A percentile compares a stretch with the other conserved stretches of the same genome.
Conservation (phyloP, 2,797 vertebrate species). For the Dryobates pubescens region DNA sequence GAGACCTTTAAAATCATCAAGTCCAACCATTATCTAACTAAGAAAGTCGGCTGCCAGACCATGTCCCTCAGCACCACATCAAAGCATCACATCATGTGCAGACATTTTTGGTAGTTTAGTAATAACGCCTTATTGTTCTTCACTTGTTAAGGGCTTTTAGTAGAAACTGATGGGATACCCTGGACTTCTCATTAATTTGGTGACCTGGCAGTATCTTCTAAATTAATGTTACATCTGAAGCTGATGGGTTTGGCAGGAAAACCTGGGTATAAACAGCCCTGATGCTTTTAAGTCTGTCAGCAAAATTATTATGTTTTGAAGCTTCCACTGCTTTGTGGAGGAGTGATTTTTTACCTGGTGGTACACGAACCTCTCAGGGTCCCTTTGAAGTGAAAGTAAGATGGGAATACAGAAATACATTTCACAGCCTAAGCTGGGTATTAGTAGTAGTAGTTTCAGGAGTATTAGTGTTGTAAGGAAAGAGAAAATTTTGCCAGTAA, state of each 20-base stretch:
- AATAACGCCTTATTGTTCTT: background rate
- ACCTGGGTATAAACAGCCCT: background rate
- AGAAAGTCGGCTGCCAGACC: no score
- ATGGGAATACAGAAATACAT: slow-evolving; percentile 11
- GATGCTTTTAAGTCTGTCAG: background rate
- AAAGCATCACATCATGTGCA: background rate
- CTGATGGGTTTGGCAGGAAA: background rate
- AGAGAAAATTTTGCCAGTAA: background rate
- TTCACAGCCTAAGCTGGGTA: background rate
- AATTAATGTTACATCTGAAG: background rate
- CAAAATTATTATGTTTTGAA: background rate
- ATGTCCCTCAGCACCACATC: no score
- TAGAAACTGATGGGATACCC: background rate
- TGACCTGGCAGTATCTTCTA: background rate
- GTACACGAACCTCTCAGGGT: background rate
- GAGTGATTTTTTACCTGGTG: background rate
- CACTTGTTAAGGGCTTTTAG: background rate
- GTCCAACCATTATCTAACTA: no score
- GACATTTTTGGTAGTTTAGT: background rate
- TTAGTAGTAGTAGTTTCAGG: background rate
- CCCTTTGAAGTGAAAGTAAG: slow-evolving; percentile 23
- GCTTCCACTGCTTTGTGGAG: background rate
- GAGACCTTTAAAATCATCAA: no score
- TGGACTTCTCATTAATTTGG: background rate
- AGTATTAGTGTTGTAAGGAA: background rate